Percentiles rank a stretch among this genome's conserved stretches.
Conservation (phyloP, 2,888 invertebrate species). For the Galerucella pusilla region DNA sequence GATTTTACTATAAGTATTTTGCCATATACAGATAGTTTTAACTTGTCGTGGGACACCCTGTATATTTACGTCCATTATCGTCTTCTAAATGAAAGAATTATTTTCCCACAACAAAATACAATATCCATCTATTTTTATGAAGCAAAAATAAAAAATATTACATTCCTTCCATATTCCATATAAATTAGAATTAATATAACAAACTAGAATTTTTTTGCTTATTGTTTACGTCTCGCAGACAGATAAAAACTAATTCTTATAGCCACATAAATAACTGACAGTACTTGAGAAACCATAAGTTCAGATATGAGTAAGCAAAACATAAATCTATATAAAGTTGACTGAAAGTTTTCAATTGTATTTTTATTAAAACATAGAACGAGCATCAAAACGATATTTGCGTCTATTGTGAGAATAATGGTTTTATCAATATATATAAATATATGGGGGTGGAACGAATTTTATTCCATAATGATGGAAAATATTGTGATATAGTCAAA, state of each 20-base stretch:
- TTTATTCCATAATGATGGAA: no score
- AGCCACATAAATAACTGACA: conserved; percentile 3
- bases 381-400: not conserved
- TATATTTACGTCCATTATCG: no score
- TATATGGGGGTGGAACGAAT: not conserved
- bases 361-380: not conserved
- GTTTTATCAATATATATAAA: not conserved
- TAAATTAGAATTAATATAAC: not conserved
- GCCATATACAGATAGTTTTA: no score
- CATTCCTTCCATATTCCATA: not conserved
- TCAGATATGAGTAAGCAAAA: not conserved
- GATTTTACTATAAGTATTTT: no score
- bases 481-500: no score
- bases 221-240: not conserved
- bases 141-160: not conserved
- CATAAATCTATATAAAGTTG: not conserved
- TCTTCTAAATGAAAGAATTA: no score
- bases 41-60: no score
- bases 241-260: not conserved
- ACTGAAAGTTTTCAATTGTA: not conserved
- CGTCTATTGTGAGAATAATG: no score
- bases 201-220: not conserved
- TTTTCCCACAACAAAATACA: no score
- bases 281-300: not conserved
- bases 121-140: not conserved